Conservation (phyloP, 2,113 vertebrate genomes). For the Pholis gunnellus region DNA sequence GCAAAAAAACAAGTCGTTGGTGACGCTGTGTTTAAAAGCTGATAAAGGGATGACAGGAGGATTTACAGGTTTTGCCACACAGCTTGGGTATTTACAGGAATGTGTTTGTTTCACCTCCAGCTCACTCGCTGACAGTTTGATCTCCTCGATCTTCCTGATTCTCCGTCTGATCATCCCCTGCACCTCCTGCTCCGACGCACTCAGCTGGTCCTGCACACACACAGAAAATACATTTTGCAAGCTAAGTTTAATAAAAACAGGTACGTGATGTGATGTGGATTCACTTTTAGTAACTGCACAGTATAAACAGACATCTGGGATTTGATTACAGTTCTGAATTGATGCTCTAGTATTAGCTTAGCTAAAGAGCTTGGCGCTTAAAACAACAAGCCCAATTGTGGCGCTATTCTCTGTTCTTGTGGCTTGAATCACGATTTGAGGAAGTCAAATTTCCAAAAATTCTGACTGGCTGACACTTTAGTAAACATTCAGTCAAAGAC, state of each 20-base stretch:
- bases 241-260: no score
- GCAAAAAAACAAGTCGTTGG: no score
- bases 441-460: background rate
- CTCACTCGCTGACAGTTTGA: slow-evolving; percentile 64
- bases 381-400: no score
- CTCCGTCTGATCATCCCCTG: slow-evolving; percentile 78
- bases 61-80: slow-evolving; percentile 8
- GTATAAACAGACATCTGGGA: no score
- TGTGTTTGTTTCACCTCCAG: slow-evolving; percentile 50
- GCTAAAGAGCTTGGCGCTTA: background rate
- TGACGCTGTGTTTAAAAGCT: background rate
- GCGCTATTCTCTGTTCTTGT: background rate
- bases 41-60: slow-evolving; percentile 1
- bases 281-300: no score
- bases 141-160: slow-evolving; percentile 73
- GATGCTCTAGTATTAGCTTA: background rate
- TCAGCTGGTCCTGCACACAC: slow-evolving; percentile 64
- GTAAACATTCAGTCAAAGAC: no score
- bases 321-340: background rate
- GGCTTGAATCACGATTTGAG: background rate
- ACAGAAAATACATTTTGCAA: background rate
- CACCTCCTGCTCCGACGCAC: slow-evolving; percentile 58
- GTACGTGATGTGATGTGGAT: no score
- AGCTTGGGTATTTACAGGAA: background rate
- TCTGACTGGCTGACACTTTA: no score